These are phyloP conservation scores for Panagrolaimus sp. DNA, from an alignment of 1,140 invertebrate genomes.

Conservation along the genomic window DNA sequence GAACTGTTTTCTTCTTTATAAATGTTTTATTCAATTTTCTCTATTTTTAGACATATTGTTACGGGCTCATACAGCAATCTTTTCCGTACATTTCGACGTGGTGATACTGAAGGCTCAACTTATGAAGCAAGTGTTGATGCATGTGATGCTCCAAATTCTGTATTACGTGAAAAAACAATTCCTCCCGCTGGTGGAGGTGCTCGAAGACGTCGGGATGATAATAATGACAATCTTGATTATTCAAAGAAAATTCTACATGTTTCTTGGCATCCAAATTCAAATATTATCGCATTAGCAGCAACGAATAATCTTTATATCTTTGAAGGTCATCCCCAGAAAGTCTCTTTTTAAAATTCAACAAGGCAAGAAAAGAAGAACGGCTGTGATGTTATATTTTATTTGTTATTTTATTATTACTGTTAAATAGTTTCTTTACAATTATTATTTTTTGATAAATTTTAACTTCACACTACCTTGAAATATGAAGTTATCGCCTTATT, in stretches of 20 bases:
- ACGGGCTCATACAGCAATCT: slow-evolving; percentile 99
- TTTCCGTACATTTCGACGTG: slow-evolving; percentile 91
- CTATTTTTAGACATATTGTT: slow-evolving; percentile 74
- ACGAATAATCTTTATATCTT: slow-evolving; percentile 99
- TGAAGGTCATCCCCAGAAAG: slow-evolving; percentile 22
- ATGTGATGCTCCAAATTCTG: slow-evolving; percentile 90
- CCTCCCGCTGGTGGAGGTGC: slow-evolving; percentile 60
- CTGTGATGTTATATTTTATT: no score
- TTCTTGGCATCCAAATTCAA: slow-evolving; percentile 94
- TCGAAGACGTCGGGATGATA: slow-evolving; percentile 96
- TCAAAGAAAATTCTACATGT: slow-evolving; percentile 99
- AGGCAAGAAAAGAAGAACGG: no score
- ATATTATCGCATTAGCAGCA: slow-evolving; percentile 95
- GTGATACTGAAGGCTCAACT: slow-evolving; percentile 74
- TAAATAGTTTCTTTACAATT: no score
- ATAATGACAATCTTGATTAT: slow-evolving; percentile 96
- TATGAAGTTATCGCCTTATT: no score
- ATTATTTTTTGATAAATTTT: no score
- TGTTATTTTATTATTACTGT: no score
- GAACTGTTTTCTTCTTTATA: slow-evolving; percentile 28
- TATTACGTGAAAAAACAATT: slow-evolving; percentile 62
- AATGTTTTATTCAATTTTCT: not conserved
- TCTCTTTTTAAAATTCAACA: no score
- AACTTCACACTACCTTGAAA: no score
- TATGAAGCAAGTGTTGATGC: slow-evolving; percentile 71